Evolutionary conservation across 1,140 invertebrate genomes (phyloP).

Genomic region (Parapsyche elsis): DNA sequence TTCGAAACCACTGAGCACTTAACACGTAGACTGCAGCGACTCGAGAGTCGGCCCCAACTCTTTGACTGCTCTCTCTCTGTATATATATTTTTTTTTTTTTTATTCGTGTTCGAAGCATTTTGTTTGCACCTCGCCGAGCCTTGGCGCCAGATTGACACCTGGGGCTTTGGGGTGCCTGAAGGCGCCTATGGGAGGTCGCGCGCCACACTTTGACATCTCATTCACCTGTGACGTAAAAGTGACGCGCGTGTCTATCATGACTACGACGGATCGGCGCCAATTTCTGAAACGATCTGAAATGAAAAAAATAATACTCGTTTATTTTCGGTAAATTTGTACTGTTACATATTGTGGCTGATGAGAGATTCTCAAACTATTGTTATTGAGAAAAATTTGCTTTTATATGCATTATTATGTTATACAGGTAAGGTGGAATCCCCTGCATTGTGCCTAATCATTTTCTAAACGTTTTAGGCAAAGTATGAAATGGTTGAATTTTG

Average conservation of each 20-base stretch:
- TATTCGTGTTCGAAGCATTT: constrained; percentile 47
- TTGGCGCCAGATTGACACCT: constrained; percentile 29
- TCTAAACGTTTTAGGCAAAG: too few relatives aligned
- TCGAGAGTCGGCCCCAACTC: constrained; percentile 29
- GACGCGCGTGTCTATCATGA: constrained; percentile 25
- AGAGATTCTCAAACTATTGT: too few relatives aligned
- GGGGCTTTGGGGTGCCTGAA: background rate
- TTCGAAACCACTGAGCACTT: constrained; percentile 28
- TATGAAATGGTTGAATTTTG: too few relatives aligned
- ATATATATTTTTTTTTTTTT: constrained; percentile 29
- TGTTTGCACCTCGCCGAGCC: constrained; percentile 35
- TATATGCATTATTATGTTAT: too few relatives aligned
- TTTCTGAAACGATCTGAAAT: constrained; percentile 30
- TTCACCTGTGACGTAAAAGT: constrained; percentile 17
- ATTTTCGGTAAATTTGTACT: too few relatives aligned
- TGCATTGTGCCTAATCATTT: too few relatives aligned
- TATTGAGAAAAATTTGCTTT: too few relatives aligned
- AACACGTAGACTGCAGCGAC: constrained; percentile 40
- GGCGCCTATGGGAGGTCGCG: background rate
- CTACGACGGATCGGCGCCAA: background rate
- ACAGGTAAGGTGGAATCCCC: too few relatives aligned
- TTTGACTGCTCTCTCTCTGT: constrained; percentile 36
- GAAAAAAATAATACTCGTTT: background rate
- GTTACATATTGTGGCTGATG: too few relatives aligned
- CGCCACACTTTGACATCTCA: constrained; percentile 29